phyloP scores from a whole-genome alignment of 2,888 invertebrate species.

The Glyphotaelius pellucidus region DNA sequence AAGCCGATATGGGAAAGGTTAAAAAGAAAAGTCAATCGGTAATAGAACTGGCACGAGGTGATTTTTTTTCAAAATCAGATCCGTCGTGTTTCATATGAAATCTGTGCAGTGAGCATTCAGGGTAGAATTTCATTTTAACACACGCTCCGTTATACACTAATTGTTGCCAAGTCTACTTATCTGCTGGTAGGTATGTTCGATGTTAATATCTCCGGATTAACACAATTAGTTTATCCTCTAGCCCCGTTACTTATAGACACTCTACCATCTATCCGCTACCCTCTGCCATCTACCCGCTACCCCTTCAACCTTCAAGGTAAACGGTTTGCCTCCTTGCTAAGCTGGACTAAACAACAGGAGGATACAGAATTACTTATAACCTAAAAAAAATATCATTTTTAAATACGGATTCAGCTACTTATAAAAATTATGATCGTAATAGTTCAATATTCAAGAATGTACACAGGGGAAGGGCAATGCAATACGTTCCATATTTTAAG shows the following conservation, averaged over 20 bases:
- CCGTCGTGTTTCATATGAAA: too few relatives aligned
- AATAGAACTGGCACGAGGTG: too few relatives aligned
- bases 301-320: neutral
- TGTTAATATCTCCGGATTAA: conserved; percentile 58
- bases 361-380: neutral
- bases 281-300: neutral
- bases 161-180: neutral
- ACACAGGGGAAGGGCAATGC: too few relatives aligned
- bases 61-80: too few relatives aligned
- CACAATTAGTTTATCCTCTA: conserved; percentile 55
- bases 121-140: too few relatives aligned
- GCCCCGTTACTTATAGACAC: neutral
- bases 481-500: too few relatives aligned
- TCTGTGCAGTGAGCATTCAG: too few relatives aligned
- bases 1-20: too few relatives aligned
- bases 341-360: neutral
- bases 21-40: too few relatives aligned
- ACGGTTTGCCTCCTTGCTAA: neutral
- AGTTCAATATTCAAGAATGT: too few relatives aligned
- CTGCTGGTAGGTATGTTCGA: neutral
- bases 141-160: neutral
- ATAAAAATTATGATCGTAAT: too few relatives aligned
- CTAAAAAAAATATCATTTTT: neutral
- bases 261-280: neutral
- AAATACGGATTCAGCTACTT: neutral